Percentiles rank a stretch among this genome's conserved stretches.
Conservation (phyloP, 2,797 vertebrate genomes). For the Pangasius krempfi region DNA sequence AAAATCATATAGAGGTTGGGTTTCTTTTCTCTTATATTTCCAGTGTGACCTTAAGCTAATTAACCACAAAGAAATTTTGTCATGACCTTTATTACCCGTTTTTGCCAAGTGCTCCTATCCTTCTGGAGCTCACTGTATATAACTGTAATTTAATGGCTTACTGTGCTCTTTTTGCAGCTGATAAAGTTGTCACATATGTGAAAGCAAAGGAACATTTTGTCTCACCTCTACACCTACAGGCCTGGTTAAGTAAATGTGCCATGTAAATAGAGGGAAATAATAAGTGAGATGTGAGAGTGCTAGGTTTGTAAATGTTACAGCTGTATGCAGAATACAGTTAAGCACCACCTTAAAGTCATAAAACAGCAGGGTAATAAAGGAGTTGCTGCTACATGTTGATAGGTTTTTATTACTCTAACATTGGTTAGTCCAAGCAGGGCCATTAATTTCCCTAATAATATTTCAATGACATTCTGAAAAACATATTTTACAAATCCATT, state of each 20-base stretch:
- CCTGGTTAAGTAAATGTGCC: background rate
- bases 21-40: background rate
- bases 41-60: constrained; percentile 16
- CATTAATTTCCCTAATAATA: background rate
- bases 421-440: background rate
- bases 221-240: constrained; percentile 3
- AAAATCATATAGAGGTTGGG: background rate
- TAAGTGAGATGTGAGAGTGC: background rate
- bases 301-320: constrained; percentile 3
- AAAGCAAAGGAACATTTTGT: background rate
- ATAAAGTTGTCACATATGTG: background rate
- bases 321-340: constrained; percentile 13
- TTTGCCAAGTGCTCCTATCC: background rate
- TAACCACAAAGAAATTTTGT: background rate
- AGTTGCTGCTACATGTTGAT: constrained; percentile 6
- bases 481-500: background rate
- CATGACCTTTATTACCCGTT: background rate
- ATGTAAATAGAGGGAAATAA: constrained; percentile 4
- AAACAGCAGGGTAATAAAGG: constrained; percentile 22
- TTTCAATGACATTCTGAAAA: background rate
- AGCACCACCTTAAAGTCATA: constrained; percentile 11
- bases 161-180: background rate
- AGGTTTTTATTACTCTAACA: constrained; percentile 27
- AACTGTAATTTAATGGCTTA: background rate
- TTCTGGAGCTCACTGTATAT: background rate